Conservation (phyloP, 92 coral and sea anemone species). For the Siderastrea radians region DNA sequence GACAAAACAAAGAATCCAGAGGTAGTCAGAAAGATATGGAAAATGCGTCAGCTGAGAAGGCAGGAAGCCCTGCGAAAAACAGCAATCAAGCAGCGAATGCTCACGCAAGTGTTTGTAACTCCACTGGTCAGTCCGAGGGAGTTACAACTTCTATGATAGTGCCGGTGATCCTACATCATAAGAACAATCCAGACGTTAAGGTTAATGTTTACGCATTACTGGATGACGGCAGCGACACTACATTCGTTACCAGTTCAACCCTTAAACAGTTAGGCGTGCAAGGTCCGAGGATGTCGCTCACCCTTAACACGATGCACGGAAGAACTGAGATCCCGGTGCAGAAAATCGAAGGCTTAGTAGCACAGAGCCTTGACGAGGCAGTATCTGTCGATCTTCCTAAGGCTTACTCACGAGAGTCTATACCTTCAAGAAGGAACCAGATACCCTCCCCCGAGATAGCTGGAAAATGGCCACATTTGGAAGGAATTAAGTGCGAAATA, state of each 20-base stretch:
- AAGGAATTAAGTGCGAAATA: slow-evolving; percentile 23
- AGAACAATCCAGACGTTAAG: not conserved
- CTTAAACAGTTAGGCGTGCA: slow-evolving; percentile 26
- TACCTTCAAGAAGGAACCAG: slow-evolving; percentile 48
- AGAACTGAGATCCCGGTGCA: slow-evolving; percentile 17
- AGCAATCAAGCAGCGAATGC: slow-evolving; percentile 15
- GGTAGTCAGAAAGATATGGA: not conserved
- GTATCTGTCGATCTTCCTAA: slow-evolving; percentile 31
- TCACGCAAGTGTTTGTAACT: slow-evolving; percentile 27
- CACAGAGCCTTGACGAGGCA: slow-evolving; percentile 10
- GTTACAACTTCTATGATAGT: slow-evolving; percentile 12
- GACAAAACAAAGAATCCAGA: not conserved
- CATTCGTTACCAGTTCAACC: slow-evolving; percentile 26
- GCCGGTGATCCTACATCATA: slow-evolving; percentile 17
- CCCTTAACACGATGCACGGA: slow-evolving; percentile 35
- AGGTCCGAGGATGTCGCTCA: slow-evolving; percentile 23
- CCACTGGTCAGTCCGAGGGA: not conserved
- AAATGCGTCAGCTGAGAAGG: slow-evolving; percentile 16
- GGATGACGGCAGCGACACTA: slow-evolving; percentile 25
- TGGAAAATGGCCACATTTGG: slow-evolving; percentile 47
- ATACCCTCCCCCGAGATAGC: slow-evolving; percentile 56
- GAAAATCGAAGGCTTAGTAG: slow-evolving; percentile 15
- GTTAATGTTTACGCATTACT: slow-evolving; percentile 35
- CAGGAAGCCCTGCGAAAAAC: not conserved
- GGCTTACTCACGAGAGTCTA: slow-evolving; percentile 32